Percentiles rank a stretch among this genome's conserved stretches.
phyloP scores from a whole-genome alignment of 2,113 vertebrate species.

The Anseranas semipalmata region DNA sequence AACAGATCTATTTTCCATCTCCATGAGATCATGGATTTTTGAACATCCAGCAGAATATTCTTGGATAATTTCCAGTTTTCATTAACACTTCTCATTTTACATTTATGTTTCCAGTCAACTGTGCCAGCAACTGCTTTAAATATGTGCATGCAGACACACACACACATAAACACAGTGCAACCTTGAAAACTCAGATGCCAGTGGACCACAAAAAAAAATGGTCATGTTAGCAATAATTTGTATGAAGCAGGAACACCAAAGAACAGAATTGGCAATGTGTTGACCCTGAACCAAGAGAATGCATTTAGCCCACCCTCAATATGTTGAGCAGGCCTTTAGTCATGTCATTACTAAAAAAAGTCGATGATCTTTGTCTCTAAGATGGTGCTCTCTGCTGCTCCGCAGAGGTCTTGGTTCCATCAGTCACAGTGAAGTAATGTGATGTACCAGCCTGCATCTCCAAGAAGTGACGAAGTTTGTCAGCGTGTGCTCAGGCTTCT shows the following conservation, averaged over 20 bases:
- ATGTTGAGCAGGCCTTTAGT: background rate
- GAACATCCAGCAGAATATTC: background rate
- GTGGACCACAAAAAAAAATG: background rate
- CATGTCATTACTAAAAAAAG: slow-evolving; percentile 9
- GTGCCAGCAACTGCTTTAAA: background rate
- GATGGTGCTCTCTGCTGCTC: slow-evolving; percentile 18
- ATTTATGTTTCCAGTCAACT: background rate
- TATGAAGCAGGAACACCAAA: background rate
- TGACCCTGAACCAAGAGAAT: background rate
- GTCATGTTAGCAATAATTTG: background rate
- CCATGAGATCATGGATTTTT: background rate
- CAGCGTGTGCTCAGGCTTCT: background rate
- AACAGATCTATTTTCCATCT: background rate
- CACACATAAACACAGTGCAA: background rate
- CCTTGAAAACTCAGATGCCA: background rate
- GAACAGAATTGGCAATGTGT: background rate
- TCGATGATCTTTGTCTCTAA: background rate
- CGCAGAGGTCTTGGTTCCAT: background rate
- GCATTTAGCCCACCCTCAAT: background rate
- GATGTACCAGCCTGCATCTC: slow-evolving; percentile 15
- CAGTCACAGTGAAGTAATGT: slow-evolving; percentile 48
- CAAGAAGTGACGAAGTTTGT: slow-evolving; percentile 17
- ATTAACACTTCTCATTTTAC: background rate
- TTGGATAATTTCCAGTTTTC: slow-evolving; percentile 14
- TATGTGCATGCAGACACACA: background rate